Base-by-base conservation (phyloP, 2,797 vertebrate species). In the Artibeus jamaicensis region DNA sequence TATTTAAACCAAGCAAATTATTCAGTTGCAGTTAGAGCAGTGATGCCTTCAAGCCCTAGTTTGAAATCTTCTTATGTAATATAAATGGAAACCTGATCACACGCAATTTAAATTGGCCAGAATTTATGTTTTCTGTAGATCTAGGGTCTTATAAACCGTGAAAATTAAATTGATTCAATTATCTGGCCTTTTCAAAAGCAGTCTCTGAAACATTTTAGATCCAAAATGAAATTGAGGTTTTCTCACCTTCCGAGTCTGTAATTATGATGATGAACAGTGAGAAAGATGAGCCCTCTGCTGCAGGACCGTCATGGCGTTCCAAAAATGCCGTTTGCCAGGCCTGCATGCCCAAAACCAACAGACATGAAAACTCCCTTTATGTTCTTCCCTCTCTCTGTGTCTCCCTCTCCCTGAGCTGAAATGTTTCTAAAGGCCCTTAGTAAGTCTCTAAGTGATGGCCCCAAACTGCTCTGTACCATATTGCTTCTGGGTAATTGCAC, bases 181-280 rank as follows among this genome's bases (percentile, higher is more conserved):
- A 2, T 95, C 92, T 93, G 37, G 9, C 3, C 94, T 96, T 79
- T 95, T 96, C 79, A 73, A 89, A 97, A 70, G 84, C 90, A 96
- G 73, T 62, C 94, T 48, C 44, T 68, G 73, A 62, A 86, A 70
- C 68, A 96, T 96, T 87, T 97, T 95, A 91, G 92, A 71, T 96
- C 50, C 42, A 37, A 82, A n/a, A 39, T 92, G 91, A 93, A 94
- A 86, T 44, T 59, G 91, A 86, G 22, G 85, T 89, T 87, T 93
- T 46, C 50, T 97, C 34, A 91, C n/a, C 48, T 93, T 91, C 79
- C 65, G 65, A 78, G 89, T 65, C 84, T 46, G 82, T 91, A 94
- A 77, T 71, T 78, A 53, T 53, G 89, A 48, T 93, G 18, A 12
- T n/a, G 42, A 44, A 1, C 21, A 15, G 1, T 9, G 57, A 62